Percentiles rank a stretch among this genome's conserved stretches.
phyloP scores from a whole-genome alignment of 2,797 vertebrate species.

The Fistularia commersonii region DNA sequence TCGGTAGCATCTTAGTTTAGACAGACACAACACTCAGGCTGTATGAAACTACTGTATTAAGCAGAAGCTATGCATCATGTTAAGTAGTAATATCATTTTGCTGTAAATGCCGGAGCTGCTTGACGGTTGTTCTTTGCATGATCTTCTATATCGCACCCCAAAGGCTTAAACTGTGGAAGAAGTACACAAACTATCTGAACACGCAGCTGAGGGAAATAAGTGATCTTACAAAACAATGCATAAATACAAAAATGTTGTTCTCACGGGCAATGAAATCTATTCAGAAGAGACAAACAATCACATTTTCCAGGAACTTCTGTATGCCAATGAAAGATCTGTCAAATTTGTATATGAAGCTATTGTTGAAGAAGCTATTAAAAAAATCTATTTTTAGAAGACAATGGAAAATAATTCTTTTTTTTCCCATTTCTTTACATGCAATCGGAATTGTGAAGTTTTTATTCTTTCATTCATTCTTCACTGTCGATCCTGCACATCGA shows the following conservation, averaged over 20 bases:
- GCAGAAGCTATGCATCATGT: slow-evolving; percentile 45
- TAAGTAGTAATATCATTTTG: slow-evolving; percentile 28
- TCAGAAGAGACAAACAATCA: slow-evolving; percentile 38
- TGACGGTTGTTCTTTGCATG: slow-evolving; percentile 33
- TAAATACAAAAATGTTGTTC: too few species aligned
- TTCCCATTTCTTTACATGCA: slow-evolving; percentile 1
- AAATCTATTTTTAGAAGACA: slow-evolving; percentile 79
- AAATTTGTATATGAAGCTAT: slow-evolving; percentile 79
- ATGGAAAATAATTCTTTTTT: slow-evolving; percentile 65
- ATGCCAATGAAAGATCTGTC: slow-evolving; percentile 59
- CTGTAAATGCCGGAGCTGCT: slow-evolving; percentile 23
- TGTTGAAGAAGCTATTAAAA: slow-evolving; percentile 79
- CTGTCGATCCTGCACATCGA: too few species aligned
- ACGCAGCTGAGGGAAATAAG: too few species aligned
- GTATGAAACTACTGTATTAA: slow-evolving; percentile 69
- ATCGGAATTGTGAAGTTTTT: slow-evolving; percentile 28
- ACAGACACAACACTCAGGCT: slow-evolving; percentile 62
- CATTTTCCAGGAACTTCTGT: slow-evolving; percentile 34
- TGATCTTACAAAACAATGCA: too few species aligned
- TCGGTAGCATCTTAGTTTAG: slow-evolving; percentile 41
- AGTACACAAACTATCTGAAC: slow-evolving; percentile 6
- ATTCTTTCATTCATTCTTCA: slow-evolving; percentile 8
- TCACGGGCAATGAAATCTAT: background rate
- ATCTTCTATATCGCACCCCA: slow-evolving; percentile 15
- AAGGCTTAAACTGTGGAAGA: slow-evolving; percentile 4